Evolutionary conservation across 2,888 invertebrate genomes (phyloP).

Genomic region (Phengaris alcon): DNA sequence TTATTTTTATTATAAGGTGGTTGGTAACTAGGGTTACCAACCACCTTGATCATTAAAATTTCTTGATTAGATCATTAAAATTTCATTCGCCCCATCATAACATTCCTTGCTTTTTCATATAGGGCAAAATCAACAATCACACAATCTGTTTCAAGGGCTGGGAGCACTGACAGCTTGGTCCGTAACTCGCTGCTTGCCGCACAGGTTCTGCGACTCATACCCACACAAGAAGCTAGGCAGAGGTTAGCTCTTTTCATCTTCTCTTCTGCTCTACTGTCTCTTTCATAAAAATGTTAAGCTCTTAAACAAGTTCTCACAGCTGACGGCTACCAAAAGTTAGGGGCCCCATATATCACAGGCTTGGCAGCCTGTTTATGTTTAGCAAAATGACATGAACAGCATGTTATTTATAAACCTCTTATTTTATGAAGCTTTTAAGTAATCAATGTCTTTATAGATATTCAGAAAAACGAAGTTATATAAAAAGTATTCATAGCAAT

Average conservation of each 20-base stretch:
- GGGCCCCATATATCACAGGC: too few species aligned
- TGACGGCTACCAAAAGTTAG: too few species aligned
- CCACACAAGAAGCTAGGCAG: slow-evolving; percentile 89
- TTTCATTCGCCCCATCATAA: neutral
- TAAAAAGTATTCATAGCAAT: too few species aligned
- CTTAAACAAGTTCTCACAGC: too few species aligned
- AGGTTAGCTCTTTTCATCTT: slow-evolving; percentile 65
- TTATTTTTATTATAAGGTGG: neutral
- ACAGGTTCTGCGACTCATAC: slow-evolving; percentile 89
- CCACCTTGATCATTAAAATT: neutral
- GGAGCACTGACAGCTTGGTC: slow-evolving; percentile 84
- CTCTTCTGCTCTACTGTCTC: neutral
- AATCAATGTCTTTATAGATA: neutral
- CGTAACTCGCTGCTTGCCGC: slow-evolving; percentile 87
- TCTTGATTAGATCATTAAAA: neutral
- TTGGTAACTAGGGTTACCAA: slow-evolving; percentile 2
- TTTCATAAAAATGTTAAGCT: neutral
- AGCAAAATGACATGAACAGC: too few species aligned
- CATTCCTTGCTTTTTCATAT: slow-evolving; percentile 35
- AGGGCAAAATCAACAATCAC: slow-evolving; percentile 70
- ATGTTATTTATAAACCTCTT: neutral
- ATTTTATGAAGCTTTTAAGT: neutral
- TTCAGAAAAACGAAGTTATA: neutral
- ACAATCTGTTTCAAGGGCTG: slow-evolving; percentile 65
- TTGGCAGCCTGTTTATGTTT: too few species aligned